phyloP scores from a whole-genome alignment of 2,113 vertebrate genomes.

The Mus spicilegus region DNA sequence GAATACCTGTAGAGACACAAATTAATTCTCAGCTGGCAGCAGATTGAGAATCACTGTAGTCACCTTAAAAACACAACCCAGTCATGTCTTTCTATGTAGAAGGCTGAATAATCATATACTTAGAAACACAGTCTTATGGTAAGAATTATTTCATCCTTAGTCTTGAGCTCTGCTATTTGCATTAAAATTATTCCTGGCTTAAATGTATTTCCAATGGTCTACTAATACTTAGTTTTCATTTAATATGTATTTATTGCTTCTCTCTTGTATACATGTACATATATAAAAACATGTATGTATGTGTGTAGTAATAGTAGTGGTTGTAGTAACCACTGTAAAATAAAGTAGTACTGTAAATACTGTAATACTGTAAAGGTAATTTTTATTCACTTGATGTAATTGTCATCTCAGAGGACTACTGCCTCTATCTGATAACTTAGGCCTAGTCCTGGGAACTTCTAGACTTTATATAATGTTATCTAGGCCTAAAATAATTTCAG shows the following conservation, averaged over 20 bases:
- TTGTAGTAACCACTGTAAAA: too few relatives aligned
- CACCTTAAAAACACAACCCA: slow-evolving; percentile 6
- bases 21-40: slow-evolving; percentile 14
- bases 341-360: too few relatives aligned
- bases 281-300: background rate
- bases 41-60: background rate
- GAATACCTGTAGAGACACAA: background rate
- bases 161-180: background rate
- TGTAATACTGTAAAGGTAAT: too few relatives aligned
- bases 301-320: background rate
- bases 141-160: background rate
- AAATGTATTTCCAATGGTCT: background rate
- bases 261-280: background rate
- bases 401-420: too few relatives aligned
- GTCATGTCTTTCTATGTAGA: background rate
- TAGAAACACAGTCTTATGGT: background rate
- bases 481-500: too few relatives aligned
- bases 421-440: too few relatives aligned
- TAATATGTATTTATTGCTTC: background rate
- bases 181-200: background rate
- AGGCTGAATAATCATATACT: background rate
- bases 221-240: background rate
- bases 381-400: too few relatives aligned
- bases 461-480: too few relatives aligned
- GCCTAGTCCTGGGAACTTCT: too few relatives aligned